Conservation (phyloP, 2,113 vertebrate genomes). For the Gallinago jamesoni region DNA sequence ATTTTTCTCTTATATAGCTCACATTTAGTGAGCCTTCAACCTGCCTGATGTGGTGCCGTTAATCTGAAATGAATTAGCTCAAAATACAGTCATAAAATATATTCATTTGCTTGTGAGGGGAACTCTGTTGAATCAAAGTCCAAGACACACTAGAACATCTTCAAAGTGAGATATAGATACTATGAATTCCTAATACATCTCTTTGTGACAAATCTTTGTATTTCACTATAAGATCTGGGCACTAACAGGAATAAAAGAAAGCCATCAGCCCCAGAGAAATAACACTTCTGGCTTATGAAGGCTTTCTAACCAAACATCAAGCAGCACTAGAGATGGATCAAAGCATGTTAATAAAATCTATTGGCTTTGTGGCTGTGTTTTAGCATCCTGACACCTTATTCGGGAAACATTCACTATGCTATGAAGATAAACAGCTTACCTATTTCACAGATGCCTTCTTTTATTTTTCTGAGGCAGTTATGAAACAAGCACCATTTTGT, state of each 20-base stretch:
- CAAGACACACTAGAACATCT: neutral
- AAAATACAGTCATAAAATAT: neutral
- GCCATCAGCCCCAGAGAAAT: neutral
- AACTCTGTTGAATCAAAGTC: neutral
- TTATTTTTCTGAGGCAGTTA: neutral
- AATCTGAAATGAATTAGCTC: neutral
- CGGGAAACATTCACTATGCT: neutral
- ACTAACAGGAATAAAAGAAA: neutral
- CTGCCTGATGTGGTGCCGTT: neutral
- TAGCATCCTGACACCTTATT: neutral
- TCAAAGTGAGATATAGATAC: neutral
- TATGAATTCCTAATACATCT: neutral
- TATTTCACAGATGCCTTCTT: neutral
- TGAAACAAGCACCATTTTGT: neutral
- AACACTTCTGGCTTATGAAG: neutral
- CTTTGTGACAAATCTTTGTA: neutral
- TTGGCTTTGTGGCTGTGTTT: neutral
- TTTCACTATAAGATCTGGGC: neutral
- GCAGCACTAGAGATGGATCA: neutral
- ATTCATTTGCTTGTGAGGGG: neutral
- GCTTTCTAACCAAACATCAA: conserved; percentile 18
- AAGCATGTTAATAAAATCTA: neutral
- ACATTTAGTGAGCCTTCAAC: neutral
- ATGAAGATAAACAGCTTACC: neutral
- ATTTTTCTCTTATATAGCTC: neutral